Percentiles rank a stretch among this genome's conserved stretches.
Evolutionary conservation across 2,888 invertebrate genomes (phyloP).

Genomic region (Autographa pulchrina): DNA sequence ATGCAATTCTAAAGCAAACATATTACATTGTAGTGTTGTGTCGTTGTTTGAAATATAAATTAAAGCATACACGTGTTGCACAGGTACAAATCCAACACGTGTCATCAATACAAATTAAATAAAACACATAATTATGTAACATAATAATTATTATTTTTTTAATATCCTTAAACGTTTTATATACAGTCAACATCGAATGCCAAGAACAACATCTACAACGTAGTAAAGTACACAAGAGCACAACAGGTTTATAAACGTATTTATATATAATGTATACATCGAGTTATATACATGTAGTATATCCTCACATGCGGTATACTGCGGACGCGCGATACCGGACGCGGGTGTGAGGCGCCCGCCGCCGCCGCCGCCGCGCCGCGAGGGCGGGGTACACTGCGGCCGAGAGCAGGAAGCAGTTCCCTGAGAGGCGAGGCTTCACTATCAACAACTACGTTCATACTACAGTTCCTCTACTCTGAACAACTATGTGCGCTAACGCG

Average conservation of each 20-base stretch:
- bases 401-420: background rate
- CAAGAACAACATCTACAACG: slow-evolving; percentile 80
- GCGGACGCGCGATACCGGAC: slow-evolving; percentile 15
- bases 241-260: slow-evolving; percentile 77
- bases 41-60: background rate
- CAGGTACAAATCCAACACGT: background rate
- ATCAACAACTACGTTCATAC: slow-evolving; percentile 27
- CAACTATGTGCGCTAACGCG: slow-evolving; percentile 25
- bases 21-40: background rate
- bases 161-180: slow-evolving; percentile 85
- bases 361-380: slow-evolving; percentile 6
- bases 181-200: slow-evolving; percentile 84
- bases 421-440: background rate
- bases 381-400: too few species aligned
- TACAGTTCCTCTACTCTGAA: slow-evolving; percentile 23
- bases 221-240: slow-evolving; percentile 77
- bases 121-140: slow-evolving; percentile 76
- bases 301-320: slow-evolving; percentile 34
- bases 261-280: slow-evolving; percentile 64
- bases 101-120: slow-evolving; percentile 44
- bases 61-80: background rate
- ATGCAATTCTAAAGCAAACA: background rate
- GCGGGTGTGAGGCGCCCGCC: slow-evolving; percentile 8
- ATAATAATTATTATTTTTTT: slow-evolving; percentile 80
- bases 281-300: slow-evolving; percentile 60